Conservation (phyloP, 2,888 invertebrate species). For the Eupelmus urozonus region DNA sequence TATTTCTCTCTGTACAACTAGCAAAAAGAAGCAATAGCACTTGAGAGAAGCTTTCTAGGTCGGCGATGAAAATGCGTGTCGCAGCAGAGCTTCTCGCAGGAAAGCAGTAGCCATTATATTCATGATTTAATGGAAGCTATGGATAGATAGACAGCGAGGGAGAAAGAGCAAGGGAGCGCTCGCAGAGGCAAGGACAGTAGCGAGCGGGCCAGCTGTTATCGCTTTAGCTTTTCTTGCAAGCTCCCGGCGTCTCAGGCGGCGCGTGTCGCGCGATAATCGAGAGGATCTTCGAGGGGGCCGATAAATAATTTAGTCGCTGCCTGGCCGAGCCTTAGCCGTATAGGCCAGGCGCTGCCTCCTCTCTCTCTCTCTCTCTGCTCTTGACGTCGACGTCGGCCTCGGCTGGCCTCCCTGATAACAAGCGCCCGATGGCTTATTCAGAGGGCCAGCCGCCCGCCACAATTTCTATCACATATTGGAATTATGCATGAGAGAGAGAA, state of each 20-base stretch:
- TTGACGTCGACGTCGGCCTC: neutral
- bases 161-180: neutral
- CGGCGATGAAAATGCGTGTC: slow-evolving; percentile 32
- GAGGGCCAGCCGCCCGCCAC: slow-evolving; percentile 61
- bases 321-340: no score
- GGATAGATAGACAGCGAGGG: slow-evolving; percentile 5
- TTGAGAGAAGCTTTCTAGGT: no score
- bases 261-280: slow-evolving; percentile 54
- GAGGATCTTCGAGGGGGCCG: slow-evolving; percentile 46
- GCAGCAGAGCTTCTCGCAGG: neutral
- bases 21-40: no score
- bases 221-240: slow-evolving; percentile 31
- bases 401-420: slow-evolving; percentile 47
- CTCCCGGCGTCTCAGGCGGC: slow-evolving; percentile 10
- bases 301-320: slow-evolving; percentile 55
- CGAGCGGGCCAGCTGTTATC: slow-evolving; percentile 10
- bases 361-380: neutral
- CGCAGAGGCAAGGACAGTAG: neutral
- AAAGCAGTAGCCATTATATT: slow-evolving; percentile 21
- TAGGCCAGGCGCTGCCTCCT: no score
- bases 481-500: slow-evolving; percentile 67
- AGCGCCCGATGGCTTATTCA: slow-evolving; percentile 67
- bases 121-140: slow-evolving; percentile 41
- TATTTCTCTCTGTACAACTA: no score
- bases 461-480: slow-evolving; percentile 70